These are phyloP conservation scores for Podarcis muralis DNA, from an alignment of 2,113 vertebrate genomes.

Conservation along the genomic window DNA sequence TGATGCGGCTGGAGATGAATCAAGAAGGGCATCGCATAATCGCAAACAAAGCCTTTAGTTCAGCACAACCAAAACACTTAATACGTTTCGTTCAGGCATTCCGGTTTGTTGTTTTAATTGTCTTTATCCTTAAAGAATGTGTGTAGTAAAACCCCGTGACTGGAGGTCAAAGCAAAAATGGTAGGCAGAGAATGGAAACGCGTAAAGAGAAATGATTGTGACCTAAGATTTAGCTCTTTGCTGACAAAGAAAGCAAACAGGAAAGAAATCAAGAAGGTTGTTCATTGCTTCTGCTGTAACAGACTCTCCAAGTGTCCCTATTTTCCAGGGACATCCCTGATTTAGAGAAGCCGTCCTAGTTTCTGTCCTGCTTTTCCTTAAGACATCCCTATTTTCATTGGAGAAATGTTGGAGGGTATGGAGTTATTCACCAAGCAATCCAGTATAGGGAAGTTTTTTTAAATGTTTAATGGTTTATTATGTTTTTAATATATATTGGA, in stretches of 20 bases:
- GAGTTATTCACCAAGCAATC: too few species aligned
- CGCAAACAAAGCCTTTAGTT: constrained; percentile 19
- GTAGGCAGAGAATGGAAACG: background rate
- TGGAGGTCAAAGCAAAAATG: constrained; percentile 18
- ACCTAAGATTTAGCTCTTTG: constrained; percentile 10
- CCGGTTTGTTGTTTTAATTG: constrained; percentile 26
- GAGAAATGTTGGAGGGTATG: too few species aligned
- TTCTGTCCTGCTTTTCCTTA: too few species aligned
- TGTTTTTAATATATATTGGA: too few species aligned
- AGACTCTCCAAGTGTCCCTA: too few species aligned
- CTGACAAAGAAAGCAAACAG: constrained; percentile 51
- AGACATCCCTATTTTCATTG: too few species aligned
- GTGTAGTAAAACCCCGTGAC: background rate
- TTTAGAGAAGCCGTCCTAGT: too few species aligned
- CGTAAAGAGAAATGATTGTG: constrained; percentile 10
- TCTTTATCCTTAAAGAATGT: constrained; percentile 49
- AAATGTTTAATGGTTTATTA: too few species aligned
- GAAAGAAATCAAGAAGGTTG: constrained; percentile 21
- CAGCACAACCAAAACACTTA: constrained; percentile 37
- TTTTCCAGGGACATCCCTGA: too few species aligned
- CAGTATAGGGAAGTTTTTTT: too few species aligned
- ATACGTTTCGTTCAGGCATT: constrained; percentile 31
- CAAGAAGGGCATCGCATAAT: background rate
- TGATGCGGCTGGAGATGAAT: constrained; percentile 15
- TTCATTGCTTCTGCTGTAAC: constrained; percentile 19